Base-by-base conservation (phyloP, 2,113 vertebrate genomes). In the Sigmodon hispidus region DNA sequence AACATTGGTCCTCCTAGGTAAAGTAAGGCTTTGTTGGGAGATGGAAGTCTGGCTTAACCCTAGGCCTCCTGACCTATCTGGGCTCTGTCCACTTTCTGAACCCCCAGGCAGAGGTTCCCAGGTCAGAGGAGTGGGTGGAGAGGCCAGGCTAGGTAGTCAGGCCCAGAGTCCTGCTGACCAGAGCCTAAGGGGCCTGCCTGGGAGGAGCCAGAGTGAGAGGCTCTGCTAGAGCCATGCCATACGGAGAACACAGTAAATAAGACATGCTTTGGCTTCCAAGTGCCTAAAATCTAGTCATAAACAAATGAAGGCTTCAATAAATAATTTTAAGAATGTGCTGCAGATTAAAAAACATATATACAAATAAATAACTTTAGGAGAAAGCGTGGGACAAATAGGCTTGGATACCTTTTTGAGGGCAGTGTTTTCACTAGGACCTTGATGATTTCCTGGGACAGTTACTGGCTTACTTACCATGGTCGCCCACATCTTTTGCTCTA, bases 271-370 rank as follows among this genome's bases (percentile, higher is more conserved):
- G 2, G 29, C 16, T 36, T 40, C 48, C 31, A 57, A 59, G 34
- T 11, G 17, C 45, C 87, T 84, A 50, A 83, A 93, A 79, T 52
- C 31, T 36, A 77, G n/a, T 48, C 77, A 57, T 79, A 72, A 90
- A 93, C 57, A 89, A 50, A 15, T 13, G 22, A 31, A 72, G 57
- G 34, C 16, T 11, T 81, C 88, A 34, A n/a, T 52, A 87, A 91
- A 87, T 90, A 87, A 90, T 72, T 72, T 92, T 91, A 73, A 87
- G 85, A 89, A 77, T 52, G 26, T 45, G 72, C 34, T 40, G n/a
- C 55, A 93, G 52, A 87, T 93, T 55, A 43, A 75, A 89, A 97
- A 16, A 24, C 36, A 67, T 19, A 73, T 67, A 26, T 26, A 69
- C 17, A 84, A 29, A 83, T 24, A 67, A 91, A 85, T 91, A 70